Evolutionary conservation across 2,113 vertebrate genomes (phyloP).

Genomic region (Sinocyclocheilus maitianheensis): DNA sequence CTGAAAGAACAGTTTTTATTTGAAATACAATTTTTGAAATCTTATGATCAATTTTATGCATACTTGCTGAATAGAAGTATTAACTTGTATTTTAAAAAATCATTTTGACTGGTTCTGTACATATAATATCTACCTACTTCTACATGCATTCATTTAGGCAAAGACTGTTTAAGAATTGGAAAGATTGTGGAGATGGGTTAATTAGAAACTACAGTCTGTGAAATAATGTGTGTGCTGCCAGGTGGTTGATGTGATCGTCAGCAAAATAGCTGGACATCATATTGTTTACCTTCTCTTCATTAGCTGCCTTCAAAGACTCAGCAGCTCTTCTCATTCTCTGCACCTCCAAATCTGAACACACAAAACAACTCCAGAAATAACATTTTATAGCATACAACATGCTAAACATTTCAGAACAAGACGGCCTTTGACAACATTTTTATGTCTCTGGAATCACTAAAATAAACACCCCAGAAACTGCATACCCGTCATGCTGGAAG

Average conservation of each 20-base stretch:
- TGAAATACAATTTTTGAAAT: too few species aligned
- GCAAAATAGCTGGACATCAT: not conserved
- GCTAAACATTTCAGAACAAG: not conserved
- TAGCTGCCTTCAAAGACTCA: conserved; percentile 65
- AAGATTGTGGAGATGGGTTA: not conserved
- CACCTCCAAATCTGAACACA: conserved; percentile 80
- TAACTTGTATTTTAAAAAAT: too few species aligned
- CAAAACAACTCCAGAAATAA: not conserved
- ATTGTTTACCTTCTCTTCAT: conserved; percentile 72
- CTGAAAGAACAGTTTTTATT: too few species aligned
- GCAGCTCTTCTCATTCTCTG: conserved; percentile 69
- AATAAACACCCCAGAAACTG: not conserved
- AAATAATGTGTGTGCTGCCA: not conserved
- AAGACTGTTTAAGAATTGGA: not conserved
- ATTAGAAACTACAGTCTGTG: not conserved
- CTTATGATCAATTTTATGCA: not conserved
- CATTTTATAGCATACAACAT: not conserved
- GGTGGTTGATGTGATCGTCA: not conserved
- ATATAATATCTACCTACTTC: not conserved
- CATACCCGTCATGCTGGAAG: not conserved
- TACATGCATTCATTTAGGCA: not conserved
- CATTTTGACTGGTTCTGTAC: too few species aligned
- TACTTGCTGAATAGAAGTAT: not conserved
- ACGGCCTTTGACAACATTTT: not conserved
- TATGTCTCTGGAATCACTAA: not conserved